A percentile compares a stretch with the other conserved stretches of the same genome.
Conservation (phyloP, 1,140 invertebrate species). For the Planococcus citri region DNA sequence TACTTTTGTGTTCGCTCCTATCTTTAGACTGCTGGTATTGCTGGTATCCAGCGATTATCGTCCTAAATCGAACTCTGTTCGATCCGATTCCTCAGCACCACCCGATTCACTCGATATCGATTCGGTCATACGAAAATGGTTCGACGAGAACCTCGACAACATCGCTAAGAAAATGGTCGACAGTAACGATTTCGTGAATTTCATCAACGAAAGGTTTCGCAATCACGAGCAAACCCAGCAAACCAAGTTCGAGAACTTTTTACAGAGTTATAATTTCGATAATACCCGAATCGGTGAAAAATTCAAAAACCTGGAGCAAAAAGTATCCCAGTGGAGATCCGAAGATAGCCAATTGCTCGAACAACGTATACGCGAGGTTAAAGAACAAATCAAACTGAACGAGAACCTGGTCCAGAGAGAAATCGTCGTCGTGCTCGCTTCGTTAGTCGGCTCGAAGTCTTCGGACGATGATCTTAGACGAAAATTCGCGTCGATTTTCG, state of each 20-base stretch:
- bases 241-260: background rate
- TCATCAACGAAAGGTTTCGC: conserved; percentile 1
- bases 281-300: background rate
- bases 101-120: background rate
- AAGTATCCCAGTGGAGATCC: background rate
- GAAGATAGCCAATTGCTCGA: background rate
- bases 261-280: background rate
- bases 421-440: background rate
- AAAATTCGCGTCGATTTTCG: background rate
- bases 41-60: background rate
- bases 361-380: background rate
- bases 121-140: background rate
- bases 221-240: background rate
- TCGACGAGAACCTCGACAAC: background rate
- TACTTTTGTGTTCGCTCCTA: background rate
- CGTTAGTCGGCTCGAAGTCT: background rate
- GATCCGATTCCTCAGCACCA: too few relatives aligned
- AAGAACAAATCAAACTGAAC: background rate
- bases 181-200: background rate
- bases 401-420: background rate
- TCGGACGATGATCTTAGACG: background rate
- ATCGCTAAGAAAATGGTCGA: background rate
- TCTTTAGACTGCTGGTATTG: background rate
- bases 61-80: too few relatives aligned
- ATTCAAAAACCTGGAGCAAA: background rate